A percentile compares a stretch with the other conserved stretches of the same genome.
These are phyloP conservation scores for Phalloptychus januarius DNA, from an alignment of 2,797 vertebrate species.

Conservation along the genomic window DNA sequence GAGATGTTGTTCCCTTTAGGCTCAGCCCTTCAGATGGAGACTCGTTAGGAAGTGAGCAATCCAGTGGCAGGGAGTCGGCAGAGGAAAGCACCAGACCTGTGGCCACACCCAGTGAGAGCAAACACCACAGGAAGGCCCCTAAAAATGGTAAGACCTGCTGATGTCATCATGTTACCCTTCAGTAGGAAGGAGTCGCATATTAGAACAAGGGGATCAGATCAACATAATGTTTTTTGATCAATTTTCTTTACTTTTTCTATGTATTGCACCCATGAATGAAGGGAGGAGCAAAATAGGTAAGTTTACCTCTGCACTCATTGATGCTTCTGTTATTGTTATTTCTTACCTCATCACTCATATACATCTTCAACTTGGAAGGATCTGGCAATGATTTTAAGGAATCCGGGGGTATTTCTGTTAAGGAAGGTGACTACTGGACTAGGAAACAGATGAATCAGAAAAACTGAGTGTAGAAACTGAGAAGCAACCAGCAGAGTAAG, in stretches of 20 bases:
- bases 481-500: background rate
- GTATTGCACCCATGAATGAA: constrained; percentile 66
- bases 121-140: constrained; percentile 79
- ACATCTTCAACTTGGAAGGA: background rate
- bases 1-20: constrained; percentile 65
- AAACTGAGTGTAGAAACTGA: background rate
- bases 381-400: background rate
- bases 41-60: constrained; percentile 92
- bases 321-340: background rate
- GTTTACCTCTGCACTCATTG: constrained; percentile 29
- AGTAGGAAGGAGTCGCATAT: background rate
- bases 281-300: constrained; percentile 84
- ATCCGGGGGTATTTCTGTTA: background rate
- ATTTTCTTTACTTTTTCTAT: constrained; percentile 2
- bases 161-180: constrained; percentile 10
- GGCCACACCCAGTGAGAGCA: constrained; percentile 80
- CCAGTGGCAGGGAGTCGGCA: constrained; percentile 89
- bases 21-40: constrained; percentile 93
- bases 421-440: background rate
- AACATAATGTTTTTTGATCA: background rate
- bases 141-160: constrained; percentile 82
- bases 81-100: constrained; percentile 86
- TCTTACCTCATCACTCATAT: background rate
- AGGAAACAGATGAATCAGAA: background rate
- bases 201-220: background rate